Evolutionary conservation across 2,888 invertebrate species (phyloP).

Genomic region (Listrodromus nycthemerus): DNA sequence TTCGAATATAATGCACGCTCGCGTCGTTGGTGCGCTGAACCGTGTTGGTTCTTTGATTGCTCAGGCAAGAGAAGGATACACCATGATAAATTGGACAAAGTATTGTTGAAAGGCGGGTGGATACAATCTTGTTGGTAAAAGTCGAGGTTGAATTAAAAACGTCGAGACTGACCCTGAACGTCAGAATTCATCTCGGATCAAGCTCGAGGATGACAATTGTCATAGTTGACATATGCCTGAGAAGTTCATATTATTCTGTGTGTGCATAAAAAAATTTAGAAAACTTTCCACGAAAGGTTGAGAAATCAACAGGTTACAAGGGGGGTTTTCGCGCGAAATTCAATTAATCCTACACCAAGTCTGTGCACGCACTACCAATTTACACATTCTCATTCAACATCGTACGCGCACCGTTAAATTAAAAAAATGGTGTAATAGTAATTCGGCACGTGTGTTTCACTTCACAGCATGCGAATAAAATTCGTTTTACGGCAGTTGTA

Average conservation of each 20-base stretch:
- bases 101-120: slow-evolving; percentile 11
- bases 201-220: slow-evolving; percentile 29
- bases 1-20: slow-evolving; percentile 34
- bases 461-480: too few species aligned
- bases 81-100: slow-evolving; percentile 22
- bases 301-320: background rate
- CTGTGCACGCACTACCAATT: too few species aligned
- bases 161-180: slow-evolving; percentile 5
- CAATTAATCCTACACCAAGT: too few species aligned
- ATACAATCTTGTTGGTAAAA: slow-evolving; percentile 5
- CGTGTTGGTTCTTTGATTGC: slow-evolving; percentile 31
- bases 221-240: background rate
- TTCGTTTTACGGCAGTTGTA: too few species aligned
- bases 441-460: too few species aligned
- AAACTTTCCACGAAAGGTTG: background rate
- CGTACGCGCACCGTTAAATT: too few species aligned
- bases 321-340: background rate
- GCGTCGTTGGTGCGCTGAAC: background rate
- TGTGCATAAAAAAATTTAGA: background rate
- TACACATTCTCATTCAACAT: too few species aligned
- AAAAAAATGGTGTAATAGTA: too few species aligned
- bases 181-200: slow-evolving; percentile 28
- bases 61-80: background rate
- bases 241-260: background rate
- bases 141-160: slow-evolving; percentile 22